These are phyloP conservation scores for Perca fluviatilis DNA, from an alignment of 2,113 vertebrate species.

Conservation along the genomic window DNA sequence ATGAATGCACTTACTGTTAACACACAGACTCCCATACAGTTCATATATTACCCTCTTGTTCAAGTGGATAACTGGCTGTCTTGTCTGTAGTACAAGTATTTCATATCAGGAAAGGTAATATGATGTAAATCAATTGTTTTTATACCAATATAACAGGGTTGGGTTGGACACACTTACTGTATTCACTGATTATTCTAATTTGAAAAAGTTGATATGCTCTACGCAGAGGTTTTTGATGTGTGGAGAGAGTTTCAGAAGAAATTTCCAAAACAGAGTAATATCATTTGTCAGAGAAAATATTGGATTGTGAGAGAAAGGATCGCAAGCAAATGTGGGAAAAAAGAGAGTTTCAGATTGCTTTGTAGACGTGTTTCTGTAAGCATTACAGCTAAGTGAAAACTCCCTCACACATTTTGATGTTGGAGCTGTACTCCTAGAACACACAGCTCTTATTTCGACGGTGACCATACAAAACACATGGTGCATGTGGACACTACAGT, in stretches of 20 bases:
- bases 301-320: background rate
- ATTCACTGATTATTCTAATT: background rate
- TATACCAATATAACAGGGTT: background rate
- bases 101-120: background rate
- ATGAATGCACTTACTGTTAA: background rate
- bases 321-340: background rate
- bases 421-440: background rate
- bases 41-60: background rate
- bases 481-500: background rate
- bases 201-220: background rate
- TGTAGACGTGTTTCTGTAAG: background rate
- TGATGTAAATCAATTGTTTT: background rate
- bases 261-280: background rate
- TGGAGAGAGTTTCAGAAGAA: background rate
- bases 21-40: background rate
- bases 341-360: background rate
- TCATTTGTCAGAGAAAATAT: background rate
- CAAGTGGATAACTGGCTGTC: conserved; percentile 14
- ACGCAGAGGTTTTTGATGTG: no score
- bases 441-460: conserved; percentile 1
- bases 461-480: background rate
- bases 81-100: background rate
- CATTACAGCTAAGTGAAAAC: background rate
- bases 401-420: background rate
- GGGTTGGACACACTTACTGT: background rate